These are phyloP conservation scores for Hydrochoerus hydrochaeris DNA, from an alignment of 2,113 vertebrate genomes.

Conservation along the genomic window DNA sequence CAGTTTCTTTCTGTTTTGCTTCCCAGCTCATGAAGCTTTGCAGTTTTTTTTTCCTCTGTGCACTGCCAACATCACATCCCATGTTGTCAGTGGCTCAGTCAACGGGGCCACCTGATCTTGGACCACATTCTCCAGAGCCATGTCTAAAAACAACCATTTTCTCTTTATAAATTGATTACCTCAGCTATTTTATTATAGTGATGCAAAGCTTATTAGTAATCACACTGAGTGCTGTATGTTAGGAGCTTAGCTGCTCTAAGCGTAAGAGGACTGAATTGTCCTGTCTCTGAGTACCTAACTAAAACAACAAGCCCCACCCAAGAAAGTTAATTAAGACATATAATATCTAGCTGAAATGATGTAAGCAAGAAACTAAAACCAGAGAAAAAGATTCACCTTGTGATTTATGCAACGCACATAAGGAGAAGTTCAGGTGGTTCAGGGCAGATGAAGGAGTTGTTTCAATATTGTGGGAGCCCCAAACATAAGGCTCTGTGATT, in stretches of 20 bases:
- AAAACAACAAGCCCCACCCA: neutral
- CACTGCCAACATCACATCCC: accelerated
- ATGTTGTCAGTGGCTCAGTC: neutral
- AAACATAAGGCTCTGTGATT: neutral
- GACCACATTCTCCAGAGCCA: neutral
- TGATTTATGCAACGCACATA: neutral
- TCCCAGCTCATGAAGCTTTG: neutral
- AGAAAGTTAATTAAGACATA: neutral
- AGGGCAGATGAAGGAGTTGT: neutral
- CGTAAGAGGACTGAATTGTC: neutral
- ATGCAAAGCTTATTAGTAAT: neutral
- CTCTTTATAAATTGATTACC: neutral
- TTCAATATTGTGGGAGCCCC: neutral
- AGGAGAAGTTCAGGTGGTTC: neutral
- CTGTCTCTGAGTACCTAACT: neutral
- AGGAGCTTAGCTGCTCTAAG: neutral
- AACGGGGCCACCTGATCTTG: neutral
- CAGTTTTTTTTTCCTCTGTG: neutral
- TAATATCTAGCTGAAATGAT: neutral
- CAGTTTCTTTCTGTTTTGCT: too few species aligned
- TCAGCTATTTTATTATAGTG: neutral
- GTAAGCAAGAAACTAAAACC: neutral
- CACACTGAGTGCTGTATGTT: neutral
- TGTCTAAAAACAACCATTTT: neutral
- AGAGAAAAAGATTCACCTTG: neutral